Evolutionary conservation across 2,113 vertebrate species (phyloP).

Genomic region (Climacteris rufus): DNA sequence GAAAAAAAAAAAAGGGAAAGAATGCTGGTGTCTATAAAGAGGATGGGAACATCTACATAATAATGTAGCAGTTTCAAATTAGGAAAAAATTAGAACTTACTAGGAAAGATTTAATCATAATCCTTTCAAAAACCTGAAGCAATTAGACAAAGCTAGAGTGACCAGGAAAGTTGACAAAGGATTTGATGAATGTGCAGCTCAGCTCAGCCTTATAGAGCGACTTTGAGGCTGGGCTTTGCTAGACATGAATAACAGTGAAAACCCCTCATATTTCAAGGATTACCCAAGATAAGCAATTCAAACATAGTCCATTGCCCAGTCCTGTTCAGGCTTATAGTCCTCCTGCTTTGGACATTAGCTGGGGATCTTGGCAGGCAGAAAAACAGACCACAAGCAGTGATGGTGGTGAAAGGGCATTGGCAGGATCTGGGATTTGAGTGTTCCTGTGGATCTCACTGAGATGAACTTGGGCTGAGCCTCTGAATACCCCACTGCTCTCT

Average conservation of each 20-base stretch:
- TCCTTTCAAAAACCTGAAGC: neutral
- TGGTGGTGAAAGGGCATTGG: neutral
- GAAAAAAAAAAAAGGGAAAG: accelerated
- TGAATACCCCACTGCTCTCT: neutral
- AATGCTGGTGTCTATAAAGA: neutral
- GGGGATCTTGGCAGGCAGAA: neutral
- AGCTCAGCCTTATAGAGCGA: neutral
- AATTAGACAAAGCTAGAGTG: slow-evolving; percentile 2
- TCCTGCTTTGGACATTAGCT: neutral
- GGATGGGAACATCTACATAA: neutral
- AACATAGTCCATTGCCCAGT: neutral
- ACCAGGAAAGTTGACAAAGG: neutral
- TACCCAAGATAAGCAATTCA: neutral
- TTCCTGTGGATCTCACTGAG: neutral
- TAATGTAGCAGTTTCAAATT: neutral
- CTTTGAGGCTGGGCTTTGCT: neutral
- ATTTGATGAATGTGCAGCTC: neutral
- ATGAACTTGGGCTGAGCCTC: neutral
- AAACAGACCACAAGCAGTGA: neutral
- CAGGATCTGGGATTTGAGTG: neutral
- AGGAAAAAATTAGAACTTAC: neutral
- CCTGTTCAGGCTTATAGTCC: neutral
- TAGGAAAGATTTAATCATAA: neutral
- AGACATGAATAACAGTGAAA: neutral
- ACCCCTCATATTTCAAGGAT: neutral